A percentile compares a stretch with the other conserved stretches of the same genome.
phyloP scores from a whole-genome alignment of 2,113 vertebrate species.

The Psammodynastes pulverulentus region DNA sequence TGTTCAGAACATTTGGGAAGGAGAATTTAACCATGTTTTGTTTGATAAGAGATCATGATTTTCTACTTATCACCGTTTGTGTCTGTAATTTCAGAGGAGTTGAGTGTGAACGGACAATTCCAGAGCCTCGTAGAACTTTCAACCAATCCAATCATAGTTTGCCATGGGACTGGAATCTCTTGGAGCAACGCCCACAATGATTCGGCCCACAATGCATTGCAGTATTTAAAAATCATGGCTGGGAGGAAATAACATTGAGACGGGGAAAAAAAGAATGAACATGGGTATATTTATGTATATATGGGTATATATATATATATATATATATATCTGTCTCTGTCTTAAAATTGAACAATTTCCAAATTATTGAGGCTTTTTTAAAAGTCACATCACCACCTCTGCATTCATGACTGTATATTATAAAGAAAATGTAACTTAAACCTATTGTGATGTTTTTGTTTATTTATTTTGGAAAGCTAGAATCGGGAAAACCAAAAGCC shows the following conservation, averaged over 20 bases:
- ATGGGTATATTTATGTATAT: not conserved
- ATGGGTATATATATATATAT: slow-evolving; percentile 4
- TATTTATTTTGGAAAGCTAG: slow-evolving; percentile 16
- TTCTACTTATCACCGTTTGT: not conserved
- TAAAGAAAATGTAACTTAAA: slow-evolving; percentile 7
- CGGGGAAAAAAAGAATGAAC: not conserved
- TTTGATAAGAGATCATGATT: not conserved
- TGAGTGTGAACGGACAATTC: slow-evolving; percentile 81
- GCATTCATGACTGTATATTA: slow-evolving; percentile 19
- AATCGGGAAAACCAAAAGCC: not conserved
- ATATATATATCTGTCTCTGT: not conserved
- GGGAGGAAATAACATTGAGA: slow-evolving; percentile 50
- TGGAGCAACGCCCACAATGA: slow-evolving; percentile 77
- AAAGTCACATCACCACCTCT: slow-evolving; percentile 9
- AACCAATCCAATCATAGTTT: slow-evolving; percentile 78
- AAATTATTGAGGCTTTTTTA: not conserved
- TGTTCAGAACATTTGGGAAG: not conserved
- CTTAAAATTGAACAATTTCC: not conserved
- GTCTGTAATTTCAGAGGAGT: slow-evolving; percentile 71
- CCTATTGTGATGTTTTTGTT: not conserved
- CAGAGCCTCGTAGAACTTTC: slow-evolving; percentile 81
- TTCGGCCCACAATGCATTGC: slow-evolving; percentile 79
- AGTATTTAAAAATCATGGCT: slow-evolving; percentile 79
- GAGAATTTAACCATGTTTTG: not conserved
- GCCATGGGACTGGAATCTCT: slow-evolving; percentile 78